A percentile compares a stretch with the other conserved stretches of the same genome.
Evolutionary conservation across 2,888 invertebrate species (phyloP).

Genomic region (Sphinx pinastri): DNA sequence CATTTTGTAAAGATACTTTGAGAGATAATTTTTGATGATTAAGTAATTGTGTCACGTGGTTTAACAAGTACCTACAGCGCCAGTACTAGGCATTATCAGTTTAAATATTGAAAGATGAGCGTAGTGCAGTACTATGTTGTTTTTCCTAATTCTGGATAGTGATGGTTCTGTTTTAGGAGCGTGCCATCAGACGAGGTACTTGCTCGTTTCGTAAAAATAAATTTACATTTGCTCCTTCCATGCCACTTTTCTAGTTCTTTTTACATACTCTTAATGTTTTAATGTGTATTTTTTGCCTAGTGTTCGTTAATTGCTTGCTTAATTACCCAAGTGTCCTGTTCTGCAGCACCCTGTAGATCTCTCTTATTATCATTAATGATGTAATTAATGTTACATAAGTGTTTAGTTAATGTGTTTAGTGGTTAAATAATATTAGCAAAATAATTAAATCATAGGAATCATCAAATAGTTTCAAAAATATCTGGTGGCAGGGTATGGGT

Average conservation of each 20-base stretch:
- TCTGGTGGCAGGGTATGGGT: too few relatives aligned
- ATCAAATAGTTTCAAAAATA: too few relatives aligned
- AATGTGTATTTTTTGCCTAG: slow-evolving; percentile 22
- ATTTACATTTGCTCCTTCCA: not conserved
- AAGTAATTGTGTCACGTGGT: not conserved
- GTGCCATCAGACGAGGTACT: too few relatives aligned
- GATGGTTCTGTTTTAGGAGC: too few relatives aligned
- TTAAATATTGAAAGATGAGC: too few relatives aligned
- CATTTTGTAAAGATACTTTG: slow-evolving; percentile 18
- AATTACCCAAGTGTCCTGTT: slow-evolving; percentile 28
- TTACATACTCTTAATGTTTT: slow-evolving; percentile 8
- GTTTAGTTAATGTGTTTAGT: not conserved
- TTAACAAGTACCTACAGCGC: not conserved
- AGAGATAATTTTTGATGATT: not conserved
- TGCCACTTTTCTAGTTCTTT: slow-evolving; percentile 11
- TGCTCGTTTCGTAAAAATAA: too few relatives aligned
- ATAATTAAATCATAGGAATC: too few relatives aligned
- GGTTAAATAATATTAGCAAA: not conserved
- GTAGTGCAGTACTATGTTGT: too few relatives aligned
- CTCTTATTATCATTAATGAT: slow-evolving; percentile 5
- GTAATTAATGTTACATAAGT: not conserved
- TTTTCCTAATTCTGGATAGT: too few relatives aligned
- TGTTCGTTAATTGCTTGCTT: slow-evolving; percentile 30
- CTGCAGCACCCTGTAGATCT: slow-evolving; percentile 8
- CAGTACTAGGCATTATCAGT: too few relatives aligned